Base-by-base conservation (phyloP, 2,888 invertebrate species). In the Himalopsyche japonica region DNA sequence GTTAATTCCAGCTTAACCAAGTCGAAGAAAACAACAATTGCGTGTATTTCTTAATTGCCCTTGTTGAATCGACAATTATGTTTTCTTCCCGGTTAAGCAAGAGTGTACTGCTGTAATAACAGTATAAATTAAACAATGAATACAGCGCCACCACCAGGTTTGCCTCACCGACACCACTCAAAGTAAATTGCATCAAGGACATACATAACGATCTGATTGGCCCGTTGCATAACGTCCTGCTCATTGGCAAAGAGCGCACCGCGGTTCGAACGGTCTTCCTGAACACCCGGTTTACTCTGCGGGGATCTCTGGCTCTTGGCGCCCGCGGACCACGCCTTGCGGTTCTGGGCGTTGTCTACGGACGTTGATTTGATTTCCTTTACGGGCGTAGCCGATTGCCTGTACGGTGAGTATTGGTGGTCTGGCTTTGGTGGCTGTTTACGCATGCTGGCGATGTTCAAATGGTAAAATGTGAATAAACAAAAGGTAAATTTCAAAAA, bases 191-290 rank as follows among this genome's bases (percentile, higher is more conserved):
- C 87, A 88, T 86, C 86, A 34, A 30, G 30, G 79, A 94, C 96
- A 93, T 96, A 96, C 96, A 96, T 96, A 91, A 96, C 96, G 91
- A 96, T 96, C 92, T 96, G 96, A 93, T 95, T 96, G 91, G 96
- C 96, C 91, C 95, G 94, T 92, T 96, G 96, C 94, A 96, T 95
- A 89, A 96, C 96, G 90, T 95, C 95, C 88, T 95, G 95, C 91
- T 95, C 95, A 91, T 95, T 95, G 89, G 95, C 94, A 27, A 27
- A 70, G 90, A 92, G 93, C 91, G 94, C 90, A 86, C 93, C 93
- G 91, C 94, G 91, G 91, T 94, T 94, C 88, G 94, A 91, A 87
- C 89, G 90, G 48, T 89, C 89, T 15, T 93, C 91, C 87, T 90
- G 89, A 77, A 93, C 89, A 85, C 92, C 91, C 87, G 83, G 88